Base-by-base conservation (phyloP, 2,797 vertebrate species). In the Falco berigora region DNA sequence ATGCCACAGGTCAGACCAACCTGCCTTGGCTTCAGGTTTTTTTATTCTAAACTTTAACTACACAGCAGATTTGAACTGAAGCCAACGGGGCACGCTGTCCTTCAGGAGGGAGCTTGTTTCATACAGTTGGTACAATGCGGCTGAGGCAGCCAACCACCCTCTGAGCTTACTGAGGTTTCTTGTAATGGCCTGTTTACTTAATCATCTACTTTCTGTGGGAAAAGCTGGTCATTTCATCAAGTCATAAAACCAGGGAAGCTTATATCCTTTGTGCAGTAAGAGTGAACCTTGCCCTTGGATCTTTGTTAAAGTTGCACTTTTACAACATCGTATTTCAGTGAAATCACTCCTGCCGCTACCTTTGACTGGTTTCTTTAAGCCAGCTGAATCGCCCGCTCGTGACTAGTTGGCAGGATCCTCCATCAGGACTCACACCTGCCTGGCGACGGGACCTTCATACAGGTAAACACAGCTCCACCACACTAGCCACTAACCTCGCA, bases 251-350 rank as follows among this genome's bases (percentile, higher is more conserved):
- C 73, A 69, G 55, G 74, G 47, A 82, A 42, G 27, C 10, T 18
- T 14, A 6, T 0, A 5, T 16, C 34, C 40, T 61, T 34, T 25
- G 47, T 32, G 23, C 40, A 46, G 0, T 5, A 21, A 34, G 20
- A 53, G 68, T 9, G 15, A 84, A 8, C 50, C 23, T 63, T 44
- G 24, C 36, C 28, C 2, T 47, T 47, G 11, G 1, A 13, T 32
- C 76, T 85, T n/a, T 14, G 12, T 10, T 34, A 8, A n/a, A 58
- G 44, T 72, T 6, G 2, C 30, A 36, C 16, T 64, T 34, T 4
- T 46, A 82, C 30, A 69, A 30, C 27, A 30, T 24, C 2, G 0
- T 34, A 4, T 25, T 36, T 59, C 75, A 47, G 0, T 18, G 32
- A 77, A 32, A 49, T n/a, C 50, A 11, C 64, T 69, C 24, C 8